A percentile compares a stretch with the other conserved stretches of the same genome.
phyloP scores from a whole-genome alignment of 1,140 invertebrate genomes.

The Idris sp. region DNA sequence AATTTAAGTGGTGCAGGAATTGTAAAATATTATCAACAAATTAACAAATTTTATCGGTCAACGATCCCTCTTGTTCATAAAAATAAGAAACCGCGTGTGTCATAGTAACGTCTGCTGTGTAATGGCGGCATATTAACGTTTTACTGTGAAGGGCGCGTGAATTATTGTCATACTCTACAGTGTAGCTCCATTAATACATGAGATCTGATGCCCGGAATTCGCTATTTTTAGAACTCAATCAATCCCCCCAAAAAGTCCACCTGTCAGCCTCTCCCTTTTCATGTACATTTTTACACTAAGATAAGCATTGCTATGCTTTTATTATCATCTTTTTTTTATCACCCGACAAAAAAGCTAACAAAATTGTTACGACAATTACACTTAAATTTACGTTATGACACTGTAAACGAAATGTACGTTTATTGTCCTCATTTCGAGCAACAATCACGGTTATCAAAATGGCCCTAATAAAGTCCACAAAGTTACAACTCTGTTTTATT shows the following conservation, averaged over 20 bases:
- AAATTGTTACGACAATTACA: too few relatives aligned
- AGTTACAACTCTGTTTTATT: too few relatives aligned
- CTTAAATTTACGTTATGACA: too few relatives aligned
- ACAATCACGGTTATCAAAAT: too few relatives aligned
- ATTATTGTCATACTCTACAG: conserved; percentile 48
- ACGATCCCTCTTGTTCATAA: conserved; percentile 30
- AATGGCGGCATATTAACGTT: conserved; percentile 47
- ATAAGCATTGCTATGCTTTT: too few relatives aligned
- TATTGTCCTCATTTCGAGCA: too few relatives aligned
- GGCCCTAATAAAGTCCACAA: too few relatives aligned
- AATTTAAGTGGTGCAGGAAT: too few relatives aligned
- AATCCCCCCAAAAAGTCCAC: conserved; percentile 15
- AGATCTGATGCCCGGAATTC: conserved; percentile 38
- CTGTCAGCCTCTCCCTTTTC: neutral
- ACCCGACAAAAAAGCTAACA: too few relatives aligned
- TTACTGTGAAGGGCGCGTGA: conserved; percentile 42
- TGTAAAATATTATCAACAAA: too few relatives aligned
- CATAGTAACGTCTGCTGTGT: conserved; percentile 51
- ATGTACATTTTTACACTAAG: neutral
- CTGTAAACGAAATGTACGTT: too few relatives aligned
- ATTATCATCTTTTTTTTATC: too few relatives aligned
- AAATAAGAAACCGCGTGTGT: conserved; percentile 45
- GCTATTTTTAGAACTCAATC: conserved; percentile 52
- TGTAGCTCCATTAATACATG: conserved; percentile 48
- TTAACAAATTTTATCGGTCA: conserved; percentile 49